phyloP scores from a whole-genome alignment of 2,888 invertebrate species.

The Scelioninae gen. 1 region DNA sequence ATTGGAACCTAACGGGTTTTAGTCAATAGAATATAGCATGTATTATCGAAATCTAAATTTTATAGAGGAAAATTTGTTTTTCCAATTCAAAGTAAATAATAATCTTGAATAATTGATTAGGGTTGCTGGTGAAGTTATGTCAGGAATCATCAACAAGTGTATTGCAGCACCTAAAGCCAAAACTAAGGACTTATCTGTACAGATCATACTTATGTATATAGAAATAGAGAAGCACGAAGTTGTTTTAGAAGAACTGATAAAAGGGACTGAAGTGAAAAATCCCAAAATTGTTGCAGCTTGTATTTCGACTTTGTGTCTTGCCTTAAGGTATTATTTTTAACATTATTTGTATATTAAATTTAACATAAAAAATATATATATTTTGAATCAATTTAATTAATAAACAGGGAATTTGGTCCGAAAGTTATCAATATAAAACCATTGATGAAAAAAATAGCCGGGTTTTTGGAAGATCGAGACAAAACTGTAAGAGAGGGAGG shows the following conservation, averaged over 20 bases:
- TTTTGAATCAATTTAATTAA: neutral
- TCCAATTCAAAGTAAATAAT: neutral
- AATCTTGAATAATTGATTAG: constrained; percentile 78
- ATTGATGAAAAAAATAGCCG: constrained; percentile 93
- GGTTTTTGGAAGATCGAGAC: constrained; percentile 95
- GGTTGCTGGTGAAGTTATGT: constrained; percentile 94
- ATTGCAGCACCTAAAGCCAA: constrained; percentile 95
- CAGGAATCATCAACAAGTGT: constrained; percentile 95
- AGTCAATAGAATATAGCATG: too few relatives aligned
- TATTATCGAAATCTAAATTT: too few relatives aligned
- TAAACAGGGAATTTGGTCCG: constrained; percentile 92
- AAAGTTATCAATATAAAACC: constrained; percentile 96
- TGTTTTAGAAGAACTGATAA: constrained; percentile 95
- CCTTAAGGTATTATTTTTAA: constrained; percentile 86
- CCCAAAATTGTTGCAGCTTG: constrained; percentile 97
- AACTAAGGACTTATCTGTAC: constrained; percentile 95
- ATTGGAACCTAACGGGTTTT: too few relatives aligned
- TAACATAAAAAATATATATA: neutral
- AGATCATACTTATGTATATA: constrained; percentile 95
- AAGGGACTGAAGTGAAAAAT: constrained; percentile 97
- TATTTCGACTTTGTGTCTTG: constrained; percentile 89
- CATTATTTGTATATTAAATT: neutral
- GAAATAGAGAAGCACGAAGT: constrained; percentile 97
- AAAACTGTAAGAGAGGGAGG: constrained; percentile 96
- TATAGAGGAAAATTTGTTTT: too few relatives aligned